Evolutionary conservation across 2,797 vertebrate genomes (phyloP).

Genomic region (Columba guinea): DNA sequence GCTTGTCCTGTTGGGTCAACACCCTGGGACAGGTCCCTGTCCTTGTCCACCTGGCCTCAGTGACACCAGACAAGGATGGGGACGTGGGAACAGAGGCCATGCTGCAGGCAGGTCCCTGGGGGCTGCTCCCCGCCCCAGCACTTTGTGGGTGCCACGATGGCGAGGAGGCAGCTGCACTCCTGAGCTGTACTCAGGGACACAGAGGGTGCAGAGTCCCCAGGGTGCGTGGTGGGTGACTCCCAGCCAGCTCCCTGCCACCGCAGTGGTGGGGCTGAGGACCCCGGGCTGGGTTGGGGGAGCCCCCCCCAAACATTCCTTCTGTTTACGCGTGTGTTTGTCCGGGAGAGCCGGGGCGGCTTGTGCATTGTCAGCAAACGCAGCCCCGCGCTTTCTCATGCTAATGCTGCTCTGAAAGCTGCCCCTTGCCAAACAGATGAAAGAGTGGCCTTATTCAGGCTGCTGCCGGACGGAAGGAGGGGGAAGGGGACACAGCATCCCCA

Average conservation of each 20-base stretch:
- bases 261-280: slow-evolving; percentile 23
- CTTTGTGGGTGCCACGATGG: background rate
- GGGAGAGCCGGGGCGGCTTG: slow-evolving; percentile 84
- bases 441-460: slow-evolving; percentile 90
- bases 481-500: slow-evolving; percentile 22
- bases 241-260: background rate
- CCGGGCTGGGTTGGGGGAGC: background rate
- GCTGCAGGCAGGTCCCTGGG: background rate
- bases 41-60: fast-evolving
- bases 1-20: background rate
- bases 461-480: slow-evolving; percentile 69
- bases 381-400: slow-evolving; percentile 93
- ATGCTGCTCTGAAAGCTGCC: slow-evolving; percentile 90
- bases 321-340: slow-evolving; percentile 97
- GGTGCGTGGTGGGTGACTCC: background rate
- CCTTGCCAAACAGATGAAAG: slow-evolving; percentile 98
- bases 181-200: background rate
- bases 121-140: fast-evolving
- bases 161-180: background rate
- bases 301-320: slow-evolving; percentile 88
- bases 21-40: background rate
- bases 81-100: fast-evolving
- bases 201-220: background rate
- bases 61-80: background rate
- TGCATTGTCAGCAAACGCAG: slow-evolving; percentile 95